phyloP scores from a whole-genome alignment of 2,113 vertebrate genomes.

The Grammomys dolichurus region DNA sequence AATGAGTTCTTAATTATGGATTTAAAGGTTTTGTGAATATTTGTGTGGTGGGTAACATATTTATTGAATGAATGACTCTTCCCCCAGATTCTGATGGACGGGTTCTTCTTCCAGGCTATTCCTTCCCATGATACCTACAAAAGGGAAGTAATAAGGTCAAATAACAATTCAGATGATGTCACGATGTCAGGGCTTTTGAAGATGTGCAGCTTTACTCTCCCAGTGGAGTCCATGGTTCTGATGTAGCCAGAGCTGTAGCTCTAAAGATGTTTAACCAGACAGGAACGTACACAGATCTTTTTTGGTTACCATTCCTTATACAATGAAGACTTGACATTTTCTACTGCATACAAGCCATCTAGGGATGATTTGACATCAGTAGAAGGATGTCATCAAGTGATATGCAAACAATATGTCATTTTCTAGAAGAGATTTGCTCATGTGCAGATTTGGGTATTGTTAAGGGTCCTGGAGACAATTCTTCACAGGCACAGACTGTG shows the following conservation, averaged over 20 bases:
- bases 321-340: neutral
- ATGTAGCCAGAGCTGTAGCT: neutral
- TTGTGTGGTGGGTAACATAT: neutral
- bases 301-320: neutral
- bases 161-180: neutral
- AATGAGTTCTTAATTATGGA: neutral
- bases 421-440: neutral
- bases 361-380: neutral
- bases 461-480: neutral
- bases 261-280: no score
- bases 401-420: neutral
- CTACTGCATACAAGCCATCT: neutral
- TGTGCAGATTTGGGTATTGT: neutral
- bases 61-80: neutral
- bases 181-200: neutral
- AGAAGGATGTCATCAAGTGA: neutral
- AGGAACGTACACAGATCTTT: neutral
- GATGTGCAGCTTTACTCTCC: neutral
- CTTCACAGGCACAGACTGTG: neutral
- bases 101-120: neutral
- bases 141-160: neutral
- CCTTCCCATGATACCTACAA: neutral
- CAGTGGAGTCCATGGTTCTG: neutral
- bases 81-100: neutral
- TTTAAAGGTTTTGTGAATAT: neutral